Conservation (phyloP, 2,113 vertebrate genomes). For the Oxyruncus cristatus region DNA sequence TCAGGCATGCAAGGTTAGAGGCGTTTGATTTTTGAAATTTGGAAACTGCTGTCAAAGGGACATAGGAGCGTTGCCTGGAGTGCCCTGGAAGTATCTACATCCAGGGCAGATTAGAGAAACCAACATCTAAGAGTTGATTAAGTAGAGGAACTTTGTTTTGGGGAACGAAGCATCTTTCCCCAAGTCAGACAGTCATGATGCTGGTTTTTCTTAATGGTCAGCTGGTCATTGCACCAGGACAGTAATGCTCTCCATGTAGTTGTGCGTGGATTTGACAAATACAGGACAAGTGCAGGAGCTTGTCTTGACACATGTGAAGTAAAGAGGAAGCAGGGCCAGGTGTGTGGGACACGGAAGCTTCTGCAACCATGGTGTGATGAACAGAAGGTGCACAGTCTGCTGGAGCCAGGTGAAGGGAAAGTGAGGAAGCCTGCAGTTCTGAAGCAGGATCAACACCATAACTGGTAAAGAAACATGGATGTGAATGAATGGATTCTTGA, state of each 20-base stretch:
- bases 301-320: fast-evolving
- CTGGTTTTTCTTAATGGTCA: background rate
- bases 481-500: background rate
- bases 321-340: background rate
- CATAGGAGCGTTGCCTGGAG: fast-evolving
- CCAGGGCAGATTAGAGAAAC: background rate
- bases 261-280: background rate
- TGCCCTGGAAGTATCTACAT: background rate
- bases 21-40: background rate
- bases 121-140: background rate
- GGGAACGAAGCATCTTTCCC: background rate
- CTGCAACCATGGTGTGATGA: background rate
- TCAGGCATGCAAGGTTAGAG: background rate
- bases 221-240: background rate
- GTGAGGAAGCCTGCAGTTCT: fast-evolving
- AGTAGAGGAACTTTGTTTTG: background rate
- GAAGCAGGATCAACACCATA: background rate
- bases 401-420: background rate
- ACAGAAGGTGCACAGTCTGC: background rate
- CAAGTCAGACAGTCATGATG: fast-evolving
- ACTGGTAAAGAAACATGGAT: background rate
- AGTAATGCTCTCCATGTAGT: background rate
- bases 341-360: background rate
- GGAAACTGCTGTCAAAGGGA: background rate
- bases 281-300: background rate